Percentiles rank a stretch among this genome's conserved stretches.
Evolutionary conservation across 2,797 vertebrate species (phyloP).

Genomic region (Chelidonichthys spinosus): DNA sequence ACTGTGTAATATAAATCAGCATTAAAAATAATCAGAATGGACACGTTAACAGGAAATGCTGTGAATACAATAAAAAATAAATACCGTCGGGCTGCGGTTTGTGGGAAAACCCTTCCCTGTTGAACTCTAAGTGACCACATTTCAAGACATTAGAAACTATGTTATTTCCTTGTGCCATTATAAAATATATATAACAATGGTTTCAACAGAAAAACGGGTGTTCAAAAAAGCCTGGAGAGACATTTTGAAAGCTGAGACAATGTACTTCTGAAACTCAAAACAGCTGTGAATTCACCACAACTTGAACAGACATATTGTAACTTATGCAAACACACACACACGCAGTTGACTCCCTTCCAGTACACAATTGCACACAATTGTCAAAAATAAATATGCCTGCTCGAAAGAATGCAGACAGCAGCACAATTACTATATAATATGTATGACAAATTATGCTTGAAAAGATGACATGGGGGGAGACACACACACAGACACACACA

Average conservation of each 20-base stretch:
- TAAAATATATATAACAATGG: conserved; percentile 4
- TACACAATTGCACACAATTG: conserved; percentile 20
- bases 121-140: not conserved
- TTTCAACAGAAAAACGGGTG: conserved; percentile 1
- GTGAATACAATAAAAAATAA: not conserved
- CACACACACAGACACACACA: conserved; percentile 9
- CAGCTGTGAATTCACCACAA: conserved; percentile 42
- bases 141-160: not conserved
- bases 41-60: not conserved
- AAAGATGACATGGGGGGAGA: conserved; percentile 34
- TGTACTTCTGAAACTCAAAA: conserved; percentile 16
- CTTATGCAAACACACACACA: conserved; percentile 6
- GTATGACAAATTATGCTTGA: conserved; percentile 41
- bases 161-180: not conserved
- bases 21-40: not conserved
- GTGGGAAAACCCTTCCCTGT: conserved; percentile 1
- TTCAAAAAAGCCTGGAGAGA: conserved; percentile 3
- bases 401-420: conserved; percentile 41
- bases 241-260: conserved; percentile 27
- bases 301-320: conserved; percentile 13
- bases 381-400: conserved; percentile 33
- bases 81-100: not conserved
- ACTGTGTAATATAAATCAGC: not conserved
- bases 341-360: conserved; percentile 1
- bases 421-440: conserved; percentile 28